Evolutionary conservation across 1,140 invertebrate genomes (phyloP).

Genomic region (Pectinophora gossypiella): DNA sequence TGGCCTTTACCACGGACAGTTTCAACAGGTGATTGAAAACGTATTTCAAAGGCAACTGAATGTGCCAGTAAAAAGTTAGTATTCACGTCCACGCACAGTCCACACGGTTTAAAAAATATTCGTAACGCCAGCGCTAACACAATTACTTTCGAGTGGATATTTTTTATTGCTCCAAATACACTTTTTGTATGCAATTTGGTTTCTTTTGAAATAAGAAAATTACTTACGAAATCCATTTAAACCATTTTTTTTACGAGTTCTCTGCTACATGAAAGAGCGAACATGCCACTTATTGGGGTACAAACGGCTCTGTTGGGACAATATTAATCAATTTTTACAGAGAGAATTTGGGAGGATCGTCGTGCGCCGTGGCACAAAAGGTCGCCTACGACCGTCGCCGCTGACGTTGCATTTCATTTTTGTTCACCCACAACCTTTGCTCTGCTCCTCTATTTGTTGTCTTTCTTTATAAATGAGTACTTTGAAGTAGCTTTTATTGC

Average conservation of each 20-base stretch:
- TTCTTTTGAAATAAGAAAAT: slow-evolving; percentile 31
- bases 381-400: slow-evolving; percentile 32
- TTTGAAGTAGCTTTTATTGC: slow-evolving; percentile 31
- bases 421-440: slow-evolving; percentile 43
- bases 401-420: slow-evolving; percentile 60
- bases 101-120: not conserved
- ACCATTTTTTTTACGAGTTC: slow-evolving; percentile 36
- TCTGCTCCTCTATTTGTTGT: slow-evolving; percentile 42
- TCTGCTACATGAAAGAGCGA: slow-evolving; percentile 25
- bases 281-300: slow-evolving; percentile 36
- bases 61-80: not conserved
- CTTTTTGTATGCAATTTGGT: slow-evolving; percentile 24
- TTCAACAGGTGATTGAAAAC: not conserved
- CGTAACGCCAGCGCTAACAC: slow-evolving; percentile 27
- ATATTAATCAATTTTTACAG: slow-evolving; percentile 64
- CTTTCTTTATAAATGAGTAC: slow-evolving; percentile 46
- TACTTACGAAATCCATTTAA: slow-evolving; percentile 30
- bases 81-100: not conserved
- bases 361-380: slow-evolving; percentile 38
- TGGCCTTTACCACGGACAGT: not conserved
- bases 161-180: slow-evolving; percentile 38
- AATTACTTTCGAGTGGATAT: slow-evolving; percentile 33
- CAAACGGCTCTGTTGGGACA: slow-evolving; percentile 27
- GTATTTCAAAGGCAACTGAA: not conserved
- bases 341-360: slow-evolving; percentile 43